Evolutionary conservation across 2,113 vertebrate species (phyloP).

Genomic region (Jacana jacana): DNA sequence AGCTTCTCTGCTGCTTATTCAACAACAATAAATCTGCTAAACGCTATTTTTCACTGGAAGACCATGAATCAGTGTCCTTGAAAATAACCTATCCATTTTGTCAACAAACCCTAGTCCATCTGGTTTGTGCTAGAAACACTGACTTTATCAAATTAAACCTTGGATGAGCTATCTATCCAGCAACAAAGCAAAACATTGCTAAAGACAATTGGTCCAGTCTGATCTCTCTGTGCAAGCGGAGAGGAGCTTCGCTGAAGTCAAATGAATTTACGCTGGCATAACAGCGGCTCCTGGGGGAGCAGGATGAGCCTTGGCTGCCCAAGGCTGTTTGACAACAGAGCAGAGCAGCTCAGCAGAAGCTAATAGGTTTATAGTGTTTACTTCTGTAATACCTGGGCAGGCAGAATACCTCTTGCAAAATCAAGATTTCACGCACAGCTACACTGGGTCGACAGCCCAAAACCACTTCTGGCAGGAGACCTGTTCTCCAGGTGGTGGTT

Average conservation of each 20-base stretch:
- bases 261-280: constrained; percentile 2
- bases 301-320: neutral
- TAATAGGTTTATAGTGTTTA: neutral
- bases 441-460: neutral
- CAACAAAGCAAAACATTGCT: constrained; percentile 1
- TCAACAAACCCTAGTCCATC: neutral
- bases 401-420: neutral
- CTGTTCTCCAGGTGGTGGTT: neutral
- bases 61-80: neutral
- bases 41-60: neutral
- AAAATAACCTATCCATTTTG: constrained; percentile 10
- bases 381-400: neutral
- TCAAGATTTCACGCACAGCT: neutral
- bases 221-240: neutral
- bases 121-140: neutral
- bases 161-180: neutral
- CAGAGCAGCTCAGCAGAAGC: neutral
- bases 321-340: constrained; percentile 1
- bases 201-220: neutral
- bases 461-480: neutral
- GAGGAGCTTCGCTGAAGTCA: neutral
- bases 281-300: neutral
- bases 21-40: neutral
- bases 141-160: constrained; percentile 26
- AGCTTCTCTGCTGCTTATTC: neutral